These are phyloP conservation scores for Polyergus mexicanus DNA, from an alignment of 1,140 invertebrate genomes.

Conservation along the genomic window DNA sequence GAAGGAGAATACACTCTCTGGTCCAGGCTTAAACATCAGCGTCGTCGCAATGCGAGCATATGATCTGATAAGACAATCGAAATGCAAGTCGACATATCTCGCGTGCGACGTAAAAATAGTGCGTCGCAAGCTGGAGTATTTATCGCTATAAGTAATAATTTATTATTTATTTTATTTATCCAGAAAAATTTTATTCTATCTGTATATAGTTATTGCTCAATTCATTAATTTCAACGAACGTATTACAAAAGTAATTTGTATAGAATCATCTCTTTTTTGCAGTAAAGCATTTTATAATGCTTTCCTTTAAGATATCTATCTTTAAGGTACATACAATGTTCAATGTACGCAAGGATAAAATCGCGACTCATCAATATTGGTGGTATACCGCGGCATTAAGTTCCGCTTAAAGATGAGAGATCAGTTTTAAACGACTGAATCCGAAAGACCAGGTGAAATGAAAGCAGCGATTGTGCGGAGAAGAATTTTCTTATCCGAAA, in stretches of 20 bases:
- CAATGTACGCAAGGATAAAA: conserved; percentile 24
- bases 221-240: conserved; percentile 7
- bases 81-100: neutral
- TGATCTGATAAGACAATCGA: conserved; percentile 14
- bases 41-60: conserved; percentile 1
- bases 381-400: conserved; percentile 6
- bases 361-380: conserved; percentile 34
- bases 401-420: neutral
- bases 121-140: neutral
- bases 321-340: neutral
- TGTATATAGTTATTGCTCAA: neutral
- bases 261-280: neutral
- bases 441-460: conserved; percentile 40
- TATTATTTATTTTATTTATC: conserved; percentile 15
- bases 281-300: conserved; percentile 22
- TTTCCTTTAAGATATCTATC: neutral
- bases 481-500: neutral
- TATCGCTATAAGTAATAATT: neutral
- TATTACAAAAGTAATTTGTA: conserved; percentile 34
- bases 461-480: conserved; percentile 11
- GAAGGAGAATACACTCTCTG: neutral
- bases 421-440: conserved; percentile 1
- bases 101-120: neutral
- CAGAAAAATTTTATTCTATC: neutral
- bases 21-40: conserved; percentile 60